Evolutionary conservation across 2,113 vertebrate species (phyloP), one percentile per base, ranked within the genome.

Genomic region (Cisticola juncidis): DNA sequence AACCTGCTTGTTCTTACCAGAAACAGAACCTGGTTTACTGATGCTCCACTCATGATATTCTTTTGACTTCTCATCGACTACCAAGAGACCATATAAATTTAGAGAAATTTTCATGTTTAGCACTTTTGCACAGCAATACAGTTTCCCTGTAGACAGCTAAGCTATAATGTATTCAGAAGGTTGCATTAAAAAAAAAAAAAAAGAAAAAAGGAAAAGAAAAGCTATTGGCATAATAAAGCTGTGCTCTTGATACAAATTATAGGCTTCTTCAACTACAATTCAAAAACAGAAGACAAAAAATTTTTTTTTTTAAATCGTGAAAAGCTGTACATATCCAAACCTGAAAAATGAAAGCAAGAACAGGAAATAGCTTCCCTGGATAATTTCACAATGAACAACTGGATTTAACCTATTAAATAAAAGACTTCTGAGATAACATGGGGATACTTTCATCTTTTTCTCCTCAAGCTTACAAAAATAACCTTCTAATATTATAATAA

Each of bases 321-420:
- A 70, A 86, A 72, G 9, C 35, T 79, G 18, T 54, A 45, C 6
- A 22, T 81, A 84, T 54, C 74, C 81, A 79, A 74, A 74, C 21
- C 11, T 76, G 48, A 79, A 70, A 92, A 92, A 60, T 35, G 5
- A 60, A 82, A 56, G 26, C 12, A 8, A 80, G 72, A 95, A 70
- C 10, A 57, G 73, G 65, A 88, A 92, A 14, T 45, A 81, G 60
- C 81, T 96, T 87, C 42, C 83, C 62, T 95, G 61, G 69, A 45
- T 81, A 50, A 85, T 94, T 95, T 95, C 79, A 42, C 69, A 86
- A 64, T 72, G 86, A 94, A 78, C 69, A 69, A 60, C 62, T 80
- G 25, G 12, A 45, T 71, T 94, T 73, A 92, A 50, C 12, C 14
- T 94, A 51, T 56, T 85, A 79, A 97, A 74, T 54, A 54, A 92